These are phyloP conservation scores for Tipula vernalis DNA, from an alignment of 2,888 invertebrate genomes.

Conservation along the genomic window DNA sequence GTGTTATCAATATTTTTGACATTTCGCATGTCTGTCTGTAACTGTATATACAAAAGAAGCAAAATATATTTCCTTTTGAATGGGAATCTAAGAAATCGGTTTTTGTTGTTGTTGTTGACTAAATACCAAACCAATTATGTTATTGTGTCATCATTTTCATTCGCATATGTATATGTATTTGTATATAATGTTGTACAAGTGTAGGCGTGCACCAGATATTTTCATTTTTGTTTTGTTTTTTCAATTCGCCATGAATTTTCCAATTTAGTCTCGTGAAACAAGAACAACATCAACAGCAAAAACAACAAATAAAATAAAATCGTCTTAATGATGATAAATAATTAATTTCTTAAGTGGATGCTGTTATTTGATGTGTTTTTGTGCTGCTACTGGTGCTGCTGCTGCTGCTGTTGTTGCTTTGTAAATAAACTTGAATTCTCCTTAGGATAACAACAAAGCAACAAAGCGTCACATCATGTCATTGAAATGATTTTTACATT, in stretches of 20 bases:
- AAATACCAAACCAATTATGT: background rate
- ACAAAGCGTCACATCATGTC: background rate
- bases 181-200: background rate
- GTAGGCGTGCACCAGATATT: background rate
- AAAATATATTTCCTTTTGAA: background rate
- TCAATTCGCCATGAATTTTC: background rate
- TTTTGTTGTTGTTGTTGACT: background rate
- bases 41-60: background rate
- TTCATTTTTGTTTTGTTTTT: background rate
- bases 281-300: background rate
- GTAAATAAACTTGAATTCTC: background rate
- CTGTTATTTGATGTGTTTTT: conserved; percentile 4
- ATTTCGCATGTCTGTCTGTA: background rate
- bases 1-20: background rate
- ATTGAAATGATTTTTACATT: background rate
- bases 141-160: background rate
- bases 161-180: background rate
- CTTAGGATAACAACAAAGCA: background rate
- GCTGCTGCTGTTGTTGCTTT: background rate
- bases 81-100: background rate
- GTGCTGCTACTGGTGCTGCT: background rate
- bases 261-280: background rate
- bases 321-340: background rate
- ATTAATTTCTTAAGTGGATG: conserved; percentile 4
- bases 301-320: background rate